A percentile compares a stretch with the other conserved stretches of the same genome.
Conservation (phyloP, 92 coral and sea anemone genomes). For the Pocillopora grandis region DNA sequence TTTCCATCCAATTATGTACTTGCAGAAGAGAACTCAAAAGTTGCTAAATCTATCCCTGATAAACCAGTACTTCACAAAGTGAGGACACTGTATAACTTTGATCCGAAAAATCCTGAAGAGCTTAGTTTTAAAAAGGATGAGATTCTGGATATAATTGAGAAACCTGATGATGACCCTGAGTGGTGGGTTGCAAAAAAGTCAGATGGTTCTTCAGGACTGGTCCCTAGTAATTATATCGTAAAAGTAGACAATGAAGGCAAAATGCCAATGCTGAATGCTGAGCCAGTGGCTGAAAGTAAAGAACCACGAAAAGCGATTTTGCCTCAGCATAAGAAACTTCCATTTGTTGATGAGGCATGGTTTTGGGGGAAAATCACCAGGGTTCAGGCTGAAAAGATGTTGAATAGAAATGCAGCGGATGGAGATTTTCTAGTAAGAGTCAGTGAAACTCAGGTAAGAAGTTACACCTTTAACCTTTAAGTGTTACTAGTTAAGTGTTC, state of each 20-base stretch:
- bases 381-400: constrained; percentile 73
- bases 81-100: constrained; percentile 81
- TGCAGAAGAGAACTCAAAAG: constrained; percentile 43
- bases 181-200: constrained; percentile 95
- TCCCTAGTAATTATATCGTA: constrained; percentile 94
- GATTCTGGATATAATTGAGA: constrained; percentile 78
- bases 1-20: constrained; percentile 94
- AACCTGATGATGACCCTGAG: constrained; percentile 94
- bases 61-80: constrained; percentile 70
- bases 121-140: constrained; percentile 87
- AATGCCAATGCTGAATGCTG: constrained; percentile 28
- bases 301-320: constrained; percentile 36
- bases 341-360: constrained; percentile 78
- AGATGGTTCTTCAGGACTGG: constrained; percentile 88
- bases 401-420: constrained; percentile 66
- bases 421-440: constrained; percentile 93
- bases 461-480: too few relatives aligned
- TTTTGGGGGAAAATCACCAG: constrained; percentile 96
- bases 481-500: too few relatives aligned
- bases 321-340: constrained; percentile 51
- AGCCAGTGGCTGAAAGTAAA: constrained; percentile 9
- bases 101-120: constrained; percentile 79
- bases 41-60: constrained; percentile 11
- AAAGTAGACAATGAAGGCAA: constrained; percentile 54
- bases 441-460: constrained; percentile 95